A percentile compares a stretch with the other conserved stretches of the same genome.
These are phyloP conservation scores for Anthoscopus minutus DNA, from an alignment of 2,113 vertebrate species.

Conservation along the genomic window DNA sequence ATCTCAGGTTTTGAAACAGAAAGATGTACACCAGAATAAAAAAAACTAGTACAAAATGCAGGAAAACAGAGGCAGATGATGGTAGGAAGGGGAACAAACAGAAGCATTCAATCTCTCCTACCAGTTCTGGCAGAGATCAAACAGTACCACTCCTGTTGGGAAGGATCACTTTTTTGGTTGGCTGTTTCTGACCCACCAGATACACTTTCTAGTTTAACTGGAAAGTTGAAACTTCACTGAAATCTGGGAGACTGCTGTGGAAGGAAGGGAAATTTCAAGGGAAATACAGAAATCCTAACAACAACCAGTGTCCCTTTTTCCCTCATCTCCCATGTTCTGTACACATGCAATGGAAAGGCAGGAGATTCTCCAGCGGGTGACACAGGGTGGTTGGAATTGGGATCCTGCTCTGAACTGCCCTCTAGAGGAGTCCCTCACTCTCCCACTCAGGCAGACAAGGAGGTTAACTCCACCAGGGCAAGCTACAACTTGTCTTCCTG, in stretches of 20 bases:
- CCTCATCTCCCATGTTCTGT: not conserved
- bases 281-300: not conserved
- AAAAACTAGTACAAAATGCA: not conserved
- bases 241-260: not conserved
- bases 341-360: not conserved
- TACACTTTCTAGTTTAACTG: not conserved
- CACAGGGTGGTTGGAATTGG: not conserved
- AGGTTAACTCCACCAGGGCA: not conserved
- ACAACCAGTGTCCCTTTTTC: not conserved
- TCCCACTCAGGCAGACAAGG: not conserved
- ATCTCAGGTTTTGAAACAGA: not conserved
- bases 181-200: not conserved
- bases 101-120: not conserved
- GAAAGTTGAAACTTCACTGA: not conserved
- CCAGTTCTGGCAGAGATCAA: not conserved
- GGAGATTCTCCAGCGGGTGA: not conserved
- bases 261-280: not conserved
- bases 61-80: not conserved
- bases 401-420: not conserved
- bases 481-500: not conserved
- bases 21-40: not conserved
- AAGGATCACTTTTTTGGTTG: not conserved
- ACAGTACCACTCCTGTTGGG: not conserved
- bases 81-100: not conserved
- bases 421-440: not conserved